Evolutionary conservation across 2,888 invertebrate species (phyloP).

Genomic region (Cryptocephalus moraei): DNA sequence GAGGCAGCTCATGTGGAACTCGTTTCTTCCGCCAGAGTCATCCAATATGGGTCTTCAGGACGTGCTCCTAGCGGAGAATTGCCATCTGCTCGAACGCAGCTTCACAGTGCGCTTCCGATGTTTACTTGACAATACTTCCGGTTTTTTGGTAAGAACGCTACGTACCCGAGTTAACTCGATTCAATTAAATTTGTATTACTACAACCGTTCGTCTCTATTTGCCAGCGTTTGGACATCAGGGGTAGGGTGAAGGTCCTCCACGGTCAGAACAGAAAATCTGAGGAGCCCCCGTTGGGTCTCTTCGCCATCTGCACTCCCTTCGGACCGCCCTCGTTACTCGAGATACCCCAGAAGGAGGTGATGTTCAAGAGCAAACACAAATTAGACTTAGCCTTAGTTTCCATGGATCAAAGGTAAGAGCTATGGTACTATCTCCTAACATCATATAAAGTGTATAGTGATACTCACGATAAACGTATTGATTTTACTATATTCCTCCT

Average conservation of each 20-base stretch:
- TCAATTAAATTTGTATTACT: too few relatives aligned
- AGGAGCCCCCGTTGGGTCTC: conserved; percentile 86
- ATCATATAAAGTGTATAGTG: too few relatives aligned
- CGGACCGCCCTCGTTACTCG: conserved; percentile 92
- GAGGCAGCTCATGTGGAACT: conserved; percentile 90
- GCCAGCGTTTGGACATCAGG: conserved; percentile 92
- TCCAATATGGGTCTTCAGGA: conserved; percentile 76
- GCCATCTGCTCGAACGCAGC: conserved; percentile 85
- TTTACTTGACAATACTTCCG: conserved; percentile 97
- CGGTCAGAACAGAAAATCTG: conserved; percentile 90
- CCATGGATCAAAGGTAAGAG: conserved; percentile 86
- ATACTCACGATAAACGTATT: too few relatives aligned
- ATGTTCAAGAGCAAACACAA: conserved; percentile 99
- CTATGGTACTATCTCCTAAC: background rate
- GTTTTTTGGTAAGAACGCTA: conserved; percentile 74
- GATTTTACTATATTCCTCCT: too few relatives aligned
- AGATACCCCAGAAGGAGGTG: conserved; percentile 96
- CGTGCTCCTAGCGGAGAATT: conserved; percentile 78
- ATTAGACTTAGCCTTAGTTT: conserved; percentile 88
- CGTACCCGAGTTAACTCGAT: too few relatives aligned
- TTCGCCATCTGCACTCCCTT: conserved; percentile 99
- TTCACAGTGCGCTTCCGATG: conserved; percentile 99
- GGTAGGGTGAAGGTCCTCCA: conserved; percentile 93
- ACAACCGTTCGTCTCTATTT: conserved; percentile 19
- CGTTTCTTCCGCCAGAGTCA: conserved; percentile 74